phyloP scores from a whole-genome alignment of 2,888 invertebrate genomes.

The Bombylius discolor region DNA sequence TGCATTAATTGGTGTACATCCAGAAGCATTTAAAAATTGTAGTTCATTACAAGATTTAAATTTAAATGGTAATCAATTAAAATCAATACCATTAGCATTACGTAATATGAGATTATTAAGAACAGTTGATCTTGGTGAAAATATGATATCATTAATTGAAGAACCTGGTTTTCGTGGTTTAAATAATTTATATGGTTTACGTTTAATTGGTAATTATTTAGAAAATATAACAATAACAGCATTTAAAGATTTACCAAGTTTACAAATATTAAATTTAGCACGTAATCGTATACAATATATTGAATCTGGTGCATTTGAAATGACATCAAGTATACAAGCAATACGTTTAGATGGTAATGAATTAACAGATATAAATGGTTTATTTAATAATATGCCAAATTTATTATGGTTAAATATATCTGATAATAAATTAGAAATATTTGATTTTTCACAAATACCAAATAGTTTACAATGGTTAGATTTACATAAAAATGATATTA shows the following conservation, averaged over 20 bases:
- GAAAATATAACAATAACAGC: conserved; percentile 68
- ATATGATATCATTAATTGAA: conserved; percentile 67
- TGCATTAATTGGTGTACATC: conserved; percentile 67
- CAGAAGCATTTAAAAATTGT: conserved; percentile 81
- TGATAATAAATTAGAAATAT: conserved; percentile 77
- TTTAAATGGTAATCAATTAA: conserved; percentile 74
- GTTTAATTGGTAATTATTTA: conserved; percentile 79
- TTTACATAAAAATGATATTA: conserved; percentile 74
- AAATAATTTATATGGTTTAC: conserved; percentile 72
- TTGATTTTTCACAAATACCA: conserved; percentile 78
- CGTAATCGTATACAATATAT: conserved; percentile 68
- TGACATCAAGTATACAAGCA: conserved; percentile 67
- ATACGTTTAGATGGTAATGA: conserved; percentile 77
- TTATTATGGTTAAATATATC: conserved; percentile 83
- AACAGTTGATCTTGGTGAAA: conserved; percentile 84
- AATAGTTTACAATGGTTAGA: conserved; percentile 76
- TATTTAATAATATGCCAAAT: conserved; percentile 71
- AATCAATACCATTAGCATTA: conserved; percentile 65
- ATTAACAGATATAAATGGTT: conserved; percentile 65
- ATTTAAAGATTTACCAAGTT: conserved; percentile 62
- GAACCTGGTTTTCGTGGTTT: conserved; percentile 73
- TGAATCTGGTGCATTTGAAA: conserved; percentile 69
- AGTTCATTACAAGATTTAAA: conserved; percentile 82
- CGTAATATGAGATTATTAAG: conserved; percentile 73
- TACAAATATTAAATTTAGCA: conserved; percentile 79